Conservation (phyloP, 2,797 vertebrate species). For the Mormyrus hasselquistii region DNA sequence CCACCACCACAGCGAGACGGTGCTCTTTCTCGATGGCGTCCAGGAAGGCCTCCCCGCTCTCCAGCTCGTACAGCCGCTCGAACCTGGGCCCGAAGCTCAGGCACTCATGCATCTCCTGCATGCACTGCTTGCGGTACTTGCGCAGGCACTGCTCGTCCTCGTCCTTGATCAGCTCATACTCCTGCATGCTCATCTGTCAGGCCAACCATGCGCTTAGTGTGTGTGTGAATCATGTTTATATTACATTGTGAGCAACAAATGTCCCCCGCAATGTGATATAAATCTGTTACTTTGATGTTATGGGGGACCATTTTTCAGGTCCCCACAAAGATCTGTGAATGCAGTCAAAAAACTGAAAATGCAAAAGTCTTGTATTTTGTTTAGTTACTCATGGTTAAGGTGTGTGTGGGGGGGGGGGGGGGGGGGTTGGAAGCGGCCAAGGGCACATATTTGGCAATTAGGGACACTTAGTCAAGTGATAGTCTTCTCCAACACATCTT, state of each 20-base stretch:
- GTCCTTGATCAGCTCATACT: slow-evolving; percentile 84
- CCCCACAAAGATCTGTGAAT: no score
- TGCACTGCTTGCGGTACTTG: slow-evolving; percentile 86
- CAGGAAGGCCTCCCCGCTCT: slow-evolving; percentile 75
- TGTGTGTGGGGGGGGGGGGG: no score
- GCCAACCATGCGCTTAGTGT: background rate
- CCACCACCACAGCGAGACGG: slow-evolving; percentile 78
- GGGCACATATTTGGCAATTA: background rate
- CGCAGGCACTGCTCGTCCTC: slow-evolving; percentile 86
- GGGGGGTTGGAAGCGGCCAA: no score
- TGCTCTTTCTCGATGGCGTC: slow-evolving; percentile 88
- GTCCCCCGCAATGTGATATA: no score
- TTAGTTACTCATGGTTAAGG: no score
- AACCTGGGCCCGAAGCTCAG: slow-evolving; percentile 90
- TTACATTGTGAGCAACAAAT: no score
- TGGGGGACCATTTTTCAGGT: no score
- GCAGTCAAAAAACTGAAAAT: no score
- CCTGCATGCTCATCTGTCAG: slow-evolving; percentile 87
- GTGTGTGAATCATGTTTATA: background rate
- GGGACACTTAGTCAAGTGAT: background rate
- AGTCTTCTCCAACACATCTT: no score
- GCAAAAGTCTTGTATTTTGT: no score
- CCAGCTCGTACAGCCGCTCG: slow-evolving; percentile 75
- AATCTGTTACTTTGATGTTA: no score
- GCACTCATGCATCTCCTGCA: slow-evolving; percentile 93